These are phyloP conservation scores for Lathamus discolor DNA, from an alignment of 2,113 vertebrate species.

Conservation along the genomic window DNA sequence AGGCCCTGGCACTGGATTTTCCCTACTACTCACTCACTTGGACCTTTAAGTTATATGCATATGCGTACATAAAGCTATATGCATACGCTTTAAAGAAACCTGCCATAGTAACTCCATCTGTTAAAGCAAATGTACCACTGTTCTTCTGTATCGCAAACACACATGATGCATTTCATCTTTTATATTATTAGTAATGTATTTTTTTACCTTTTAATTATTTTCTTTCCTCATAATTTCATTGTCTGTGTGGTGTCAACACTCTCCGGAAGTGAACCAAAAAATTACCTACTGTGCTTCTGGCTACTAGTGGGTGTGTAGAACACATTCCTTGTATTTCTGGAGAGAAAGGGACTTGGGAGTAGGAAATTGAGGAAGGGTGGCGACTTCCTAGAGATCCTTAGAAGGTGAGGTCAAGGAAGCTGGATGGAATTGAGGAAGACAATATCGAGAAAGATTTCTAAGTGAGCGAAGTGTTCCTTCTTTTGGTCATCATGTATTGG, in stretches of 20 bases:
- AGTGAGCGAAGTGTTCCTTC: neutral
- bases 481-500: rapidly evolving
- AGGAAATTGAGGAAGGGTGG: neutral
- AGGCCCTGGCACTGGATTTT: neutral
- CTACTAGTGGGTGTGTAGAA: neutral
- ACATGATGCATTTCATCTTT: rapidly evolving
- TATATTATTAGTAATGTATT: neutral
- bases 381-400: neutral
- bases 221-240: neutral
- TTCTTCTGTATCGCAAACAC: rapidly evolving
- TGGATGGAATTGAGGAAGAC: neutral
- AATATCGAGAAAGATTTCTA: neutral
- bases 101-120: neutral
- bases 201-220: neutral
- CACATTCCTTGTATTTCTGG: neutral
- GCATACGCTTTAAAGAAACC: neutral
- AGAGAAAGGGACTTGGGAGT: neutral
- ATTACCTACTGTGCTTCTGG: neutral
- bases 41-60: neutral
- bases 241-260: rapidly evolving
- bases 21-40: rapidly evolving
- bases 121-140: neutral
- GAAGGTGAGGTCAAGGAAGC: neutral
- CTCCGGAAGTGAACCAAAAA: neutral
- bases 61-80: rapidly evolving